These are phyloP conservation scores for Oncorhynchus gorbuscha DNA, from an alignment of 2,113 vertebrate species.

Conservation along the genomic window DNA sequence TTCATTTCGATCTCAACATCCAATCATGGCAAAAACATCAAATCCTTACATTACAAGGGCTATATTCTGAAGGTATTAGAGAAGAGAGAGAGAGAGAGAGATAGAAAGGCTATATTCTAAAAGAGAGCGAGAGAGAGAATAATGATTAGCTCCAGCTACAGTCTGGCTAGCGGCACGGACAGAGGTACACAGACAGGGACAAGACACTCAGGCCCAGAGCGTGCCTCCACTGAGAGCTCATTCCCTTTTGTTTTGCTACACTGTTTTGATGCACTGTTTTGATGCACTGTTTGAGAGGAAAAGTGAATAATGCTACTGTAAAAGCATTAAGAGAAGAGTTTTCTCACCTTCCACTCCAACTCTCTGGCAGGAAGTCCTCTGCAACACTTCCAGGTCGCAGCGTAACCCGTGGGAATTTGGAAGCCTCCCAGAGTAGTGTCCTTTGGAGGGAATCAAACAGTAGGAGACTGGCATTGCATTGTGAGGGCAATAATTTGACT, in stretches of 20 bases:
- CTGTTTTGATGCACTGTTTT: too few relatives aligned
- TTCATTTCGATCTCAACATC: neutral
- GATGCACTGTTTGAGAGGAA: too few relatives aligned
- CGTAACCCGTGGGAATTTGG: slow-evolving; percentile 49
- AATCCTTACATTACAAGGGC: neutral
- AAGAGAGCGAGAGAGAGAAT: neutral
- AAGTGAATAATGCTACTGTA: too few relatives aligned
- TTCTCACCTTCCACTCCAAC: slow-evolving; percentile 61
- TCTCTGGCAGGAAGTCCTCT: slow-evolving; percentile 61
- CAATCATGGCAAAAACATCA: neutral
- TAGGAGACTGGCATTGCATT: neutral
- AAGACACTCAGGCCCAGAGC: too few relatives aligned
- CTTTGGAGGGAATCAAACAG: slow-evolving; percentile 23
- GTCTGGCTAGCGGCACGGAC: too few relatives aligned
- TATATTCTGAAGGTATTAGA: neutral
- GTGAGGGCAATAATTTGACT: neutral
- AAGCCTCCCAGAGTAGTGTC: slow-evolving; percentile 55
- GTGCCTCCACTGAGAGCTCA: too few relatives aligned
- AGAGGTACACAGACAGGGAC: too few relatives aligned
- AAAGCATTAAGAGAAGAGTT: too few relatives aligned
- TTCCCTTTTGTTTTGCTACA: too few relatives aligned
- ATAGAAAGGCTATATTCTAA: neutral
- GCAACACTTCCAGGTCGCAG: slow-evolving; percentile 62
- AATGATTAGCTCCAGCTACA: too few relatives aligned
- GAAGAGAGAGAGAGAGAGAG: neutral